Percentiles rank a stretch among this genome's conserved stretches.
Conservation (phyloP, 2,888 invertebrate species). For the Cataglyphis livida region DNA sequence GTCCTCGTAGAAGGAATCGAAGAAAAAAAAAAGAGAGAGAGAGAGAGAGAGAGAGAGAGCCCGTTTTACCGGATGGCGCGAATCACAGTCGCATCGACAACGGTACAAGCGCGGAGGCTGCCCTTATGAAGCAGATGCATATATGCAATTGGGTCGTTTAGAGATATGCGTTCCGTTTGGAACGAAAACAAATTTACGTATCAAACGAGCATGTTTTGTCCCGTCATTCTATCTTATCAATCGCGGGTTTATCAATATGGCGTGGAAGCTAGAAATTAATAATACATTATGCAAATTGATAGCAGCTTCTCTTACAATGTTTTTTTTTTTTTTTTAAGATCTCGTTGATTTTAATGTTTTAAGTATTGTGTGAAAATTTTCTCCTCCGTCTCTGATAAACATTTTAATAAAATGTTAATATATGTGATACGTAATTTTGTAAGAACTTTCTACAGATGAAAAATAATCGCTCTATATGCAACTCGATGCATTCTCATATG, state of each 20-base stretch:
- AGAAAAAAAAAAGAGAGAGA: not conserved
- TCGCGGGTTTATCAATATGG: not conserved
- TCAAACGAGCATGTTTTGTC: slow-evolving; percentile 24
- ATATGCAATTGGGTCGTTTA: slow-evolving; percentile 72
- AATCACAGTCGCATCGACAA: slow-evolving; percentile 63
- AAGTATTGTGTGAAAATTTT: not conserved
- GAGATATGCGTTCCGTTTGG: slow-evolving; percentile 43
- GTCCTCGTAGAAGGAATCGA: slow-evolving; percentile 19
- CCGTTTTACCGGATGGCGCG: slow-evolving; percentile 52
- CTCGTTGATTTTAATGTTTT: slow-evolving; percentile 19
- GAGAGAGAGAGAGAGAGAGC: slow-evolving; percentile 57
- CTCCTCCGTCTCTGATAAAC: not conserved
- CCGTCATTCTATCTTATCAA: slow-evolving; percentile 10
- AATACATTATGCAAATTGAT: slow-evolving; percentile 12
- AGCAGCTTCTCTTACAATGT: not conserved
- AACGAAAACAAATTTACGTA: slow-evolving; percentile 50
- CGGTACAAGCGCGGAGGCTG: slow-evolving; percentile 54
- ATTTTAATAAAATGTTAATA: slow-evolving; percentile 8
- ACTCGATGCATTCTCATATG: not conserved
- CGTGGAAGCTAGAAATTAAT: slow-evolving; percentile 11
- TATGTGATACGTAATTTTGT: not conserved
- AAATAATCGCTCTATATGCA: not conserved
- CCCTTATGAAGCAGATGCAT: slow-evolving; percentile 37
- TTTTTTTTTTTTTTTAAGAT: not conserved
- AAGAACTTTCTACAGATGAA: not conserved